phyloP scores from a whole-genome alignment of 2,797 vertebrate genomes.

The Diplodus puntazzo region DNA sequence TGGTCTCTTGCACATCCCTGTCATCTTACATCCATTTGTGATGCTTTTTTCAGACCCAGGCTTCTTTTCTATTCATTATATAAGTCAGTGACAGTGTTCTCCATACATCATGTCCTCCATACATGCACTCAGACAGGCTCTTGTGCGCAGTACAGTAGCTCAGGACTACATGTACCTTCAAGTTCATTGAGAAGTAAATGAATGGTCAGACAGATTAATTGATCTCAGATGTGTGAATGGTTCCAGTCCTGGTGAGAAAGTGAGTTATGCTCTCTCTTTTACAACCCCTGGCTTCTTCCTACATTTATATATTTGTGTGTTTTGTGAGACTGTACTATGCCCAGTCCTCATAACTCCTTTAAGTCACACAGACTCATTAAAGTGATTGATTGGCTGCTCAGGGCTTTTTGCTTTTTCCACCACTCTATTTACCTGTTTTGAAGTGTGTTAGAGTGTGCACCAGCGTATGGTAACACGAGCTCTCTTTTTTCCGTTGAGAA shows the following conservation, averaged over 20 bases:
- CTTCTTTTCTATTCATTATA: no score
- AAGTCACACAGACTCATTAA: conserved; percentile 71
- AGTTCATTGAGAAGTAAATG: conserved; percentile 54
- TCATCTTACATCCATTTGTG: no score
- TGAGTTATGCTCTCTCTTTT: conserved; percentile 45
- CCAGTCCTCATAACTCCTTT: conserved; percentile 63
- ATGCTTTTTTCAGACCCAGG: no score
- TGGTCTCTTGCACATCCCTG: not conserved
- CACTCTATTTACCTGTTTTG: conserved; percentile 55
- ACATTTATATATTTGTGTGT: conserved; percentile 44
- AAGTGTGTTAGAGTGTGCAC: conserved; percentile 5
- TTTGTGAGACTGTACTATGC: conserved; percentile 33
- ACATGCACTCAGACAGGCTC: not conserved
- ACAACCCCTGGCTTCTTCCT: conserved; percentile 44
- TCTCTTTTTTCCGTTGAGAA: not conserved
- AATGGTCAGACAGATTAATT: conserved; percentile 65
- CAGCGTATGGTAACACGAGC: conserved; percentile 14
- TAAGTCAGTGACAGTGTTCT: not conserved
- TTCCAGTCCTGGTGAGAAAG: conserved; percentile 67
- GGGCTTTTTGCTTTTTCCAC: conserved; percentile 48
- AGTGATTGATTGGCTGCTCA: conserved; percentile 66
- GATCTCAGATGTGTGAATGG: conserved; percentile 76
- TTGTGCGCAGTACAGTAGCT: conserved; percentile 60
- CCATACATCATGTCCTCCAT: conserved; percentile 6
- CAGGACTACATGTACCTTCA: conserved; percentile 38